Evolutionary conservation across 2,797 vertebrate genomes (phyloP).

Genomic region (Knipowitschia caucasica): DNA sequence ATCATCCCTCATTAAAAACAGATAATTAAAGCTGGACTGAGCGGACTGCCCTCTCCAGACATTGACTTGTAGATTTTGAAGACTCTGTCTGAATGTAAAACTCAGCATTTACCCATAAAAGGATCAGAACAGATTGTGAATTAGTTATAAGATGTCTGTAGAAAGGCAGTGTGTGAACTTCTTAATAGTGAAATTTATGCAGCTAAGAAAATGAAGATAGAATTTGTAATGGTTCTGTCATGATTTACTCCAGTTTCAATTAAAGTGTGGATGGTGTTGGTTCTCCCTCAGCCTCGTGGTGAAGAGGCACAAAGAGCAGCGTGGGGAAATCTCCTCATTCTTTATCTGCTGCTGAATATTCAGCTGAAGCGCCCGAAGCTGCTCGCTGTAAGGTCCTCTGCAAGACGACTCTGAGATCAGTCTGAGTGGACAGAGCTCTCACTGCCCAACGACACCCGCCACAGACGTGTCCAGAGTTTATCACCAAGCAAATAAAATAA

Average conservation of each 20-base stretch:
- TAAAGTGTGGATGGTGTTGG: slow-evolving; percentile 33
- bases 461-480: neutral
- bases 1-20: too few species aligned
- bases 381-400: slow-evolving; percentile 44
- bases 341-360: slow-evolving; percentile 50
- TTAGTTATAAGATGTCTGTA: neutral
- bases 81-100: neutral
- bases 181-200: slow-evolving; percentile 7
- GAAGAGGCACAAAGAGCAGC: slow-evolving; percentile 18
- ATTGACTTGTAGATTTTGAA: too few species aligned
- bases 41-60: too few species aligned
- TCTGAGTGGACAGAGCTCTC: slow-evolving; percentile 16
- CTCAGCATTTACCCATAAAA: slow-evolving; percentile 20
- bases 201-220: slow-evolving; percentile 20
- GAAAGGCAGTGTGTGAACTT: slow-evolving; percentile 2
- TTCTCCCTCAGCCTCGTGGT: slow-evolving; percentile 34
- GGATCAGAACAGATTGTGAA: neutral
- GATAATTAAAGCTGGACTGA: too few species aligned
- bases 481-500: neutral
- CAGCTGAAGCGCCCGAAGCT: slow-evolving; percentile 48
- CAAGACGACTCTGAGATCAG: slow-evolving; percentile 33
- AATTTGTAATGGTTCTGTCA: slow-evolving; percentile 39
- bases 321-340: slow-evolving; percentile 25
- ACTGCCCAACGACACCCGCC: neutral
- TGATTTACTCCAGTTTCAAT: slow-evolving; percentile 35